Evolutionary conservation across 2,888 invertebrate species (phyloP).

Genomic region (Epistrophe eligans): DNA sequence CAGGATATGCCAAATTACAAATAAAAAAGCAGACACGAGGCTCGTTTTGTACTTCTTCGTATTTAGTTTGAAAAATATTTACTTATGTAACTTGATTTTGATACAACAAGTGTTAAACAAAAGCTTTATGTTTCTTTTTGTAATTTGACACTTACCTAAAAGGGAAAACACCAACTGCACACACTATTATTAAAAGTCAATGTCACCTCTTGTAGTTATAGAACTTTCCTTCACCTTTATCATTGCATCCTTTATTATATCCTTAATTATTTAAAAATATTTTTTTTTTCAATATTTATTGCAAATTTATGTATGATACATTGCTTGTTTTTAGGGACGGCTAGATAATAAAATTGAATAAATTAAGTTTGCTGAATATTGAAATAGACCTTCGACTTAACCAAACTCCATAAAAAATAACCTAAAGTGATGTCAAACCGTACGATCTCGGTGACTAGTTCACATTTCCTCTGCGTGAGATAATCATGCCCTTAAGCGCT

Average conservation of each 20-base stretch:
- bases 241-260: conserved; percentile 3
- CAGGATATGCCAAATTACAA: conserved; percentile 78
- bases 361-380: too few relatives aligned
- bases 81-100: background rate
- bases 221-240: background rate
- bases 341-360: background rate
- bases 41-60: conserved; percentile 27
- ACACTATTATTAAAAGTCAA: conserved; percentile 41
- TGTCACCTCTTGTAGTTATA: conserved; percentile 38
- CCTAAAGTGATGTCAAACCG: too few relatives aligned
- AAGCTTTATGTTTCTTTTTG: conserved; percentile 78
- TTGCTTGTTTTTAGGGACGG: background rate
- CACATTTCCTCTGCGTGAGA: too few relatives aligned
- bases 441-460: too few relatives aligned
- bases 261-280: background rate
- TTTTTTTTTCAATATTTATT: background rate
- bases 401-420: too few relatives aligned
- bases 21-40: conserved; percentile 61
- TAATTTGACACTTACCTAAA: conserved; percentile 78
- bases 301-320: background rate
- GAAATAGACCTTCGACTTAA: too few relatives aligned
- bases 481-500: too few relatives aligned
- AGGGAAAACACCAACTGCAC: conserved; percentile 48
- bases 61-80: background rate
- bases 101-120: conserved; percentile 30